Conservation (phyloP, 2,113 vertebrate species). For the Xenopus tropicalis region UCB_Xtro_10.0 CM004446.2:88959001-88959500, state of each 20-base stretch:
- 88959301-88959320: neutral
- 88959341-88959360: slow-evolving; percentile 4
- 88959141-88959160: neutral
- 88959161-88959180: neutral
- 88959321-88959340: neutral
- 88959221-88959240: slow-evolving; percentile 2
- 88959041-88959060: neutral
- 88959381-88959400: slow-evolving; percentile 1
- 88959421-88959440: neutral
- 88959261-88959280: slow-evolving; percentile 1
- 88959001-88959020: neutral
- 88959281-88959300: slow-evolving; percentile 4
- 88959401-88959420: slow-evolving; percentile 29
- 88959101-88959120: neutral
- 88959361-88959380: neutral
- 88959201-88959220: slow-evolving; percentile 5
- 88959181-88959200: neutral
- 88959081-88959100: neutral
- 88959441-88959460: neutral
- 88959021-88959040: neutral
- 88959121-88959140: neutral
- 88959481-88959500: neutral
- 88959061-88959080: neutral
- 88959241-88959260: slow-evolving; percentile 6
- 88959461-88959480: neutral